Percentiles rank a stretch among this genome's conserved stretches.
phyloP scores from a whole-genome alignment of 1,140 invertebrate species.

The Piezodorus guildinii region DNA sequence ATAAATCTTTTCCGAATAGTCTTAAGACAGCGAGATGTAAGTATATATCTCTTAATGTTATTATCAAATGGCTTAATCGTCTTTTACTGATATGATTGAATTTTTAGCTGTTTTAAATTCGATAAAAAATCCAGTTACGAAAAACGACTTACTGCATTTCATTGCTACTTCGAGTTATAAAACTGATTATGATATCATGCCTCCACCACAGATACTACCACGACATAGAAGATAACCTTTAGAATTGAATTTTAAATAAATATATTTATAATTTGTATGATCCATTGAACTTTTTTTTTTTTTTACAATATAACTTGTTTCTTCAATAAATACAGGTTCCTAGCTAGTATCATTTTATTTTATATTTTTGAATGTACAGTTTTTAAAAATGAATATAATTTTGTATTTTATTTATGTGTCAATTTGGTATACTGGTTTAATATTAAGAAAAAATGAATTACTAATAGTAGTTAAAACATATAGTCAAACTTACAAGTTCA shows the following conservation, averaged over 20 bases:
- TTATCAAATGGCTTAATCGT: background rate
- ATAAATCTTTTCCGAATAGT: conserved; percentile 94
- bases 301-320: too few species aligned
- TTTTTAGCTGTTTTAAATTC: conserved; percentile 53
- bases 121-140: conserved; percentile 69
- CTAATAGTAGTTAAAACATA: too few species aligned
- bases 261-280: background rate
- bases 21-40: conserved; percentile 66
- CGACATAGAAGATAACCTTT: background rate
- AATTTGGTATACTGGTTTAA: too few species aligned
- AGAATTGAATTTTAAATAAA: background rate
- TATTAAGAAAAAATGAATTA: too few species aligned
- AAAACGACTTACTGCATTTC: conserved; percentile 60
- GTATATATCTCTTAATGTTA: conserved; percentile 23
- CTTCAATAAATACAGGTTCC: too few species aligned
- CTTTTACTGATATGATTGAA: conserved; percentile 17
- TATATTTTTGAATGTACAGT: too few species aligned
- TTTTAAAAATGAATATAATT: too few species aligned
- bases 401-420: too few species aligned
- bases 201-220: conserved; percentile 44
- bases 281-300: too few species aligned
- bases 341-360: too few species aligned
- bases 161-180: conserved; percentile 50
- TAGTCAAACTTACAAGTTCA: too few species aligned
- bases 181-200: conserved; percentile 46